A percentile compares a stretch with the other conserved stretches of the same genome.
phyloP scores from a whole-genome alignment of 2,888 invertebrate genomes.

The Strigamia transsilvanica region DNA sequence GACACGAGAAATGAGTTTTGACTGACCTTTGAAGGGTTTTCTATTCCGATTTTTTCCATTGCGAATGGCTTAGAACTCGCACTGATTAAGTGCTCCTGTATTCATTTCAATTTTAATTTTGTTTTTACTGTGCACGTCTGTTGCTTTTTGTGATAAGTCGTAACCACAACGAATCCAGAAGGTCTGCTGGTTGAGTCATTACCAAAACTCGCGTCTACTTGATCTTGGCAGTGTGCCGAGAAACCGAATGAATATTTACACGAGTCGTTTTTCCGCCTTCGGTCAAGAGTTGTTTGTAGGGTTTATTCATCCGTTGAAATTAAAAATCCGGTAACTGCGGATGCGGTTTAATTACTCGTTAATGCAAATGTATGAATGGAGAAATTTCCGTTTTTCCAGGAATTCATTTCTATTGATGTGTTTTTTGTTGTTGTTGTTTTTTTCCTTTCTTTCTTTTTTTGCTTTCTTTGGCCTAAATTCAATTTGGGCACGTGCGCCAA shows the following conservation, averaged over 20 bases:
- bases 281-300: background rate
- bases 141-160: background rate
- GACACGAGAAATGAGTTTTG: too few relatives aligned
- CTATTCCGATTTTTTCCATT: background rate
- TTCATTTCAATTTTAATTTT: background rate
- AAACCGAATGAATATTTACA: slow-evolving; percentile 5
- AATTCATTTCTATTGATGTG: background rate
- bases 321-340: background rate
- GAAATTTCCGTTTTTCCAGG: background rate
- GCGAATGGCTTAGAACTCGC: background rate
- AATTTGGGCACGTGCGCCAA: too few relatives aligned
- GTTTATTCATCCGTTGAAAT: background rate
- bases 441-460: too few relatives aligned
- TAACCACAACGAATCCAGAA: slow-evolving; percentile 3
- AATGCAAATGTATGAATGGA: too few relatives aligned
- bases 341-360: background rate
- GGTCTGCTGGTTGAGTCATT: slow-evolving; percentile 15
- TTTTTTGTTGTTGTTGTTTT: background rate
- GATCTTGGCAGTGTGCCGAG: slow-evolving; percentile 7
- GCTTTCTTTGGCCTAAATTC: too few relatives aligned
- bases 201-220: background rate
- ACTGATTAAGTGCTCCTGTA: background rate
- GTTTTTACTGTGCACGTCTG: background rate
- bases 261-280: background rate
- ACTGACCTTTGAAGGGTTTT: background rate